Conservation (phyloP, 2,797 vertebrate species). For the Coluber constrictor region DNA sequence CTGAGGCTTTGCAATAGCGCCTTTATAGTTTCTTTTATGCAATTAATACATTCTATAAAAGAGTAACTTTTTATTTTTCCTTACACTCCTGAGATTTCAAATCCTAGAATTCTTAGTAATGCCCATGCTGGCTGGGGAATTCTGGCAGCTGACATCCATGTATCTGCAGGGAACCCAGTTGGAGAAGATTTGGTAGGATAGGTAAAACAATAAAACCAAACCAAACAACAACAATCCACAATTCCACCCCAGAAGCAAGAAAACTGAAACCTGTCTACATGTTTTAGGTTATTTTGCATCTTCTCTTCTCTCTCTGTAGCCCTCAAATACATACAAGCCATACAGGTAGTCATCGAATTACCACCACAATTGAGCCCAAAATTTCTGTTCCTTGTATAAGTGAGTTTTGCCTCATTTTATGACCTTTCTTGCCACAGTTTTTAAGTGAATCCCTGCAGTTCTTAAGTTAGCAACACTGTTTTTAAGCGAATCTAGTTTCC, state of each 20-base stretch:
- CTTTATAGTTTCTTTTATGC: no score
- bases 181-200: neutral
- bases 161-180: neutral
- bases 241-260: neutral
- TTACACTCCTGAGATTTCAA: neutral
- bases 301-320: neutral
- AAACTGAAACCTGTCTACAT: neutral
- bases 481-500: neutral
- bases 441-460: no score
- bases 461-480: no score
- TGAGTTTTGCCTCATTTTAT: no score
- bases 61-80: no score
- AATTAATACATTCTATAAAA: no score
- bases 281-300: neutral
- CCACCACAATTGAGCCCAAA: no score
- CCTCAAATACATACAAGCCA: neutral
- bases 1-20: no score
- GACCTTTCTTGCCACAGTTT: no score
- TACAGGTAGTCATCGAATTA: no score
- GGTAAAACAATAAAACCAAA: neutral
- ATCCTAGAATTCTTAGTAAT: neutral
- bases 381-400: no score
- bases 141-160: neutral
- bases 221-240: neutral
- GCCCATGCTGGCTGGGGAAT: neutral